Evolutionary conservation across 1,140 invertebrate genomes (phyloP).

Genomic region (Schmidtea mediterranea): DNA sequence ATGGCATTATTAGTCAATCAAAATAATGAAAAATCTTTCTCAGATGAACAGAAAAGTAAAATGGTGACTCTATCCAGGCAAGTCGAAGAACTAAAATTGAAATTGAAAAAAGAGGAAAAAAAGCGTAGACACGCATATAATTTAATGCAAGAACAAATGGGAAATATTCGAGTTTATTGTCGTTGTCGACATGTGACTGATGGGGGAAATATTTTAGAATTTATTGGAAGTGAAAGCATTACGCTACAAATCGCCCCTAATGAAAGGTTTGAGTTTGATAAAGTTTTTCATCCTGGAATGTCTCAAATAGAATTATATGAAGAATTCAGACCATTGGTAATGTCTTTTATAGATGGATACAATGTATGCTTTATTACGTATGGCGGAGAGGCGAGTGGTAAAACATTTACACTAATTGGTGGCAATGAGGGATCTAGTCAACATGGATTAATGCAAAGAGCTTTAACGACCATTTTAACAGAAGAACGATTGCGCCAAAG

Average conservation of each 20-base stretch:
- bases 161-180: background rate
- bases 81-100: background rate
- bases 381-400: slow-evolving; percentile 1
- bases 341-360: background rate
- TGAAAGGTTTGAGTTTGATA: background rate
- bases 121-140: background rate
- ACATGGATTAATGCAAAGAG: background rate
- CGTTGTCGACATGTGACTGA: background rate
- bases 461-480: background rate
- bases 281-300: background rate
- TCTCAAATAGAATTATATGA: background rate
- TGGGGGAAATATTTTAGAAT: background rate
- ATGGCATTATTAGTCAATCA: too few species aligned
- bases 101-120: background rate
- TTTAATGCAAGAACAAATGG: background rate
- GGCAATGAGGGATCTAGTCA: background rate
- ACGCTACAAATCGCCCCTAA: too few species aligned
- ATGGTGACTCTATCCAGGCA: background rate
- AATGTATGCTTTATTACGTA: slow-evolving; percentile 3
- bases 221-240: too few species aligned
- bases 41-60: too few species aligned
- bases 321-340: background rate
- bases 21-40: too few species aligned
- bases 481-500: background rate
- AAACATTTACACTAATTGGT: background rate